Evolutionary conservation across 2,113 vertebrate genomes (phyloP).

Genomic region (Spea bombifrons): DNA sequence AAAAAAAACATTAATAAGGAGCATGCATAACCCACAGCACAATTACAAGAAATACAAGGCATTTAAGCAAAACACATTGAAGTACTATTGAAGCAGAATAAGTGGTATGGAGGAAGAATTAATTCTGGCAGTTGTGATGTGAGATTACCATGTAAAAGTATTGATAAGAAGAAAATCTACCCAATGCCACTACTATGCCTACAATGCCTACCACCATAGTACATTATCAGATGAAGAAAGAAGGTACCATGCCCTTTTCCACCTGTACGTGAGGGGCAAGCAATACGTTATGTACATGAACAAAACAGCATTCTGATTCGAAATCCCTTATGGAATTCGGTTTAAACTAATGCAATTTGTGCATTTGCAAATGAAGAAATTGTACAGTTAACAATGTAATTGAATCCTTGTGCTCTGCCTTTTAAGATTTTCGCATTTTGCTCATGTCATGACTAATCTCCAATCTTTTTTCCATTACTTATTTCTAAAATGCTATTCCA

Average conservation of each 20-base stretch:
- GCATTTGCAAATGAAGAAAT: background rate
- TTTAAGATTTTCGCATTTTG: background rate
- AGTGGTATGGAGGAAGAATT: too few relatives aligned
- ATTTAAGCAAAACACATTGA: too few relatives aligned
- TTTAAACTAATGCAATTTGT: background rate
- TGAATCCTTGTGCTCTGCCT: constrained; percentile 10
- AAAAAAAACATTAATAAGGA: too few relatives aligned
- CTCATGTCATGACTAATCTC: background rate
- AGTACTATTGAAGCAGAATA: too few relatives aligned
- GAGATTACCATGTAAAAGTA: too few relatives aligned
- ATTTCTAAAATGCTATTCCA: background rate
- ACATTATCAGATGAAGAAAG: too few relatives aligned
- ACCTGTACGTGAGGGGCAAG: background rate
- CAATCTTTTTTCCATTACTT: background rate
- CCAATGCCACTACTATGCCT: too few relatives aligned
- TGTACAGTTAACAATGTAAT: background rate
- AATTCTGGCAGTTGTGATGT: too few relatives aligned
- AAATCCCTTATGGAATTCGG: background rate
- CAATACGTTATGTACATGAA: background rate
- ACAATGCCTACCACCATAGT: too few relatives aligned
- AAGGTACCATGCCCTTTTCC: background rate
- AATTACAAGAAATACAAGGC: too few relatives aligned
- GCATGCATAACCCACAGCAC: too few relatives aligned
- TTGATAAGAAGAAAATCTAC: too few relatives aligned
- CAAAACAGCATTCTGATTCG: background rate